A percentile compares a stretch with the other conserved stretches of the same genome.
Conservation (phyloP, 2,113 vertebrate genomes). For the Semnopithecus entellus region DNA sequence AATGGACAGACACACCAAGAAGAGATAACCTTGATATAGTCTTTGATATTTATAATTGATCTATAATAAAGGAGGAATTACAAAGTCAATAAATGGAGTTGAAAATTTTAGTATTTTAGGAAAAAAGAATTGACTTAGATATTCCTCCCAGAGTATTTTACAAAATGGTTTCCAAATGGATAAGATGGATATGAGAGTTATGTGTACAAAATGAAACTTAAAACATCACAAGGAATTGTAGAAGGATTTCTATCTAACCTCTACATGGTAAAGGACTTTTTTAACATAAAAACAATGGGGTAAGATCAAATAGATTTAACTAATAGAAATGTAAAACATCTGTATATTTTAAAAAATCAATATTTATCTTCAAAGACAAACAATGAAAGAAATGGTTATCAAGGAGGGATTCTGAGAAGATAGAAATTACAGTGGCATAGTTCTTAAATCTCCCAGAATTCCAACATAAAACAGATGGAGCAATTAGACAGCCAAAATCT, state of each 20-base stretch:
- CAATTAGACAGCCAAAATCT: neutral
- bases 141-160: neutral
- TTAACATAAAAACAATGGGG: conserved; percentile 23
- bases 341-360: neutral
- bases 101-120: neutral
- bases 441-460: conserved; percentile 10
- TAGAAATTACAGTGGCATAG: neutral
- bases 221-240: neutral
- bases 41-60: conserved; percentile 11
- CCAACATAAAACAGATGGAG: neutral
- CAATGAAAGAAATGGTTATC: neutral
- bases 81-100: conserved; percentile 19
- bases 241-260: conserved; percentile 1
- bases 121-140: neutral
- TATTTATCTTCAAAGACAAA: neutral
- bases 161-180: conserved; percentile 43
- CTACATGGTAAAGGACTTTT: neutral
- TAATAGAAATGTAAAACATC: conserved; percentile 19
- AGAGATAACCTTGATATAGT: neutral
- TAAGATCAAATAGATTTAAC: conserved; percentile 15
- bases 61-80: conserved; percentile 39
- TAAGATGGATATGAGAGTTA: neutral
- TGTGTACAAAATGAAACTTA: neutral
- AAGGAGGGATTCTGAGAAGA: neutral
- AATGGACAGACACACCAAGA: neutral